phyloP scores from a whole-genome alignment of 2,888 invertebrate genomes.

The Pollenia griseotomentosa region DNA sequence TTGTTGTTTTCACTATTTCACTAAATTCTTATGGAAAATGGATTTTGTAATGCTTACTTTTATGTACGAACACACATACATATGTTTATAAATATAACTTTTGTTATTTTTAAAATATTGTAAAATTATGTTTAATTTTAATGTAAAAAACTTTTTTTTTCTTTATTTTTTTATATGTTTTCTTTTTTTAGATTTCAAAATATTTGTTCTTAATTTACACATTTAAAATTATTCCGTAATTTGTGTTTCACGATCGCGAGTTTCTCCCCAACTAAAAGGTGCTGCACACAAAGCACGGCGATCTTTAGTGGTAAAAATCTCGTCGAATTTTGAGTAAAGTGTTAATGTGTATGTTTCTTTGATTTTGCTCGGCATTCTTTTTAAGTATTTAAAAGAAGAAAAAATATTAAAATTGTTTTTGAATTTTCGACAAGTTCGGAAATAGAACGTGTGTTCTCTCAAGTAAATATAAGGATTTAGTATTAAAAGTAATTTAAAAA shows the following conservation, averaged over 20 bases:
- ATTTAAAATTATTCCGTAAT: constrained; percentile 29
- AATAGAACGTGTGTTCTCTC: background rate
- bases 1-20: constrained; percentile 15
- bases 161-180: constrained; percentile 32
- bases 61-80: background rate
- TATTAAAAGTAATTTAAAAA: too few species aligned
- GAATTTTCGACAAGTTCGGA: constrained; percentile 11
- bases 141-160: background rate
- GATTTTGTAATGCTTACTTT: constrained; percentile 25
- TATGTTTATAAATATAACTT: background rate
- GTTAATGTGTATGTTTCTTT: background rate
- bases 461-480: too few species aligned
- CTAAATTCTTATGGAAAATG: constrained; percentile 25
- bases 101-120: constrained; percentile 17
- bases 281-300: constrained; percentile 1
- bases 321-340: constrained; percentile 44
- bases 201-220: constrained; percentile 12
- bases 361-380: background rate
- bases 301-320: constrained; percentile 28
- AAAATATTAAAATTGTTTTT: constrained; percentile 12
- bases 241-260: constrained; percentile 61
- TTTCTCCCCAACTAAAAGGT: constrained; percentile 64
- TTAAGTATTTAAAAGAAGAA: too few species aligned
- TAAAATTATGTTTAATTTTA: constrained; percentile 9
- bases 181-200: constrained; percentile 44